Evolutionary conservation across 2,113 vertebrate species (phyloP), one percentile per base, ranked within the genome.

Genomic region (Hippocampus barbouri): DNA sequence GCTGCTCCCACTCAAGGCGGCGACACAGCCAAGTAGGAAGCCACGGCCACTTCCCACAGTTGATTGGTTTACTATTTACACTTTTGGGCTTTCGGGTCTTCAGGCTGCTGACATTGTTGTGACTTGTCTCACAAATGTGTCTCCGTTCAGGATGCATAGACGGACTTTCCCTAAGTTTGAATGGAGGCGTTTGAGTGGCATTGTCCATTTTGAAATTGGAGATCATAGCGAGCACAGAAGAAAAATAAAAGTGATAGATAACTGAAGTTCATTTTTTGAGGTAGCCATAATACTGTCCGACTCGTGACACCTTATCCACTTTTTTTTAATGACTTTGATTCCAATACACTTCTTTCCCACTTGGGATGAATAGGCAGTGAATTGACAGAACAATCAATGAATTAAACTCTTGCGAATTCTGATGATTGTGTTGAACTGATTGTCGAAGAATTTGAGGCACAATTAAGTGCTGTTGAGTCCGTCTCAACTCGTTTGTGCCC

Each of bases 21-120:
- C 21, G 71, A 64, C 79, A 81, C 69, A 79, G 61, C 66, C 15
- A 71, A 81, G 79, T 74, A 85, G 85, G 84, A 85, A 83, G 79
- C 72, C 69, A 47, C 23, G 12, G 41, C 41, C 15, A 25, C 23
- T 66, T 66, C 64, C 64, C 43, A 47, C 64, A 27, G 40, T 47
- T 27, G 41, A 66, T 27, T 47, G 23, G n/a, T 45, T 47, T 27
- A 66, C 43, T 66, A 27, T 47, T 47, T 47, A 47, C 64, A 18
- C n/a, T 18, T 45, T 12, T 2, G 40, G 41, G 21, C n/a, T 18
- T 43, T 11, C 5, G 21, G 41, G 21, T 65, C 63, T 45, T 65
- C 18, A 45, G 41, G 64, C 41, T 11, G 43, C 43, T 27, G 23
- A 23, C 64, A 47, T 66, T 47, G 61, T 63, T n/a, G 61, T 63